Conservation (phyloP, 2,797 vertebrate genomes). For the Acropternis orthonyx region DNA sequence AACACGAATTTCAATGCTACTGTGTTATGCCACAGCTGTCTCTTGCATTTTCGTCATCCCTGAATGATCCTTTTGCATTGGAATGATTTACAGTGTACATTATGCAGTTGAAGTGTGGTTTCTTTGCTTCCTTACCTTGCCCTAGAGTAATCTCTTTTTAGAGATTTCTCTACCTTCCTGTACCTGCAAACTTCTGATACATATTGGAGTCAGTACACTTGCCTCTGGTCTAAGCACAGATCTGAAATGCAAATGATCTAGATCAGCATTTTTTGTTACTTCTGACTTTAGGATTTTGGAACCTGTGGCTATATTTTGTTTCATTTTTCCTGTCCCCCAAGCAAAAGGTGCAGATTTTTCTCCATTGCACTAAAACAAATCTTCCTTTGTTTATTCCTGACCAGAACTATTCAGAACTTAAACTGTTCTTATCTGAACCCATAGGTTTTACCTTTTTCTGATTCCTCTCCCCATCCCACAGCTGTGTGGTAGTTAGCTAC, state of each 20-base stretch:
- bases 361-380: background rate
- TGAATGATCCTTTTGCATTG: background rate
- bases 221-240: background rate
- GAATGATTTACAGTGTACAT: background rate
- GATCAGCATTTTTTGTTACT: background rate
- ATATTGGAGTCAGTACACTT: background rate
- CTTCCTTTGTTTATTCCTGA: background rate
- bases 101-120: background rate
- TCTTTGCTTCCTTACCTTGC: background rate
- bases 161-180: background rate
- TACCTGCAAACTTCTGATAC: background rate
- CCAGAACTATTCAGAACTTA: background rate
- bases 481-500: background rate
- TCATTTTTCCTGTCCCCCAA: background rate
- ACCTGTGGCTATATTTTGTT: background rate
- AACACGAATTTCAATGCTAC: background rate
- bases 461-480: background rate
- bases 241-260: background rate
- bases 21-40: background rate
- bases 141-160: background rate
- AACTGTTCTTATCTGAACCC: background rate
- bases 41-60: background rate
- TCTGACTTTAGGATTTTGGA: background rate
- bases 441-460: background rate
- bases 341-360: background rate